phyloP scores from a whole-genome alignment of 2,888 invertebrate genomes.

The Luffia ferchaultella region DNA sequence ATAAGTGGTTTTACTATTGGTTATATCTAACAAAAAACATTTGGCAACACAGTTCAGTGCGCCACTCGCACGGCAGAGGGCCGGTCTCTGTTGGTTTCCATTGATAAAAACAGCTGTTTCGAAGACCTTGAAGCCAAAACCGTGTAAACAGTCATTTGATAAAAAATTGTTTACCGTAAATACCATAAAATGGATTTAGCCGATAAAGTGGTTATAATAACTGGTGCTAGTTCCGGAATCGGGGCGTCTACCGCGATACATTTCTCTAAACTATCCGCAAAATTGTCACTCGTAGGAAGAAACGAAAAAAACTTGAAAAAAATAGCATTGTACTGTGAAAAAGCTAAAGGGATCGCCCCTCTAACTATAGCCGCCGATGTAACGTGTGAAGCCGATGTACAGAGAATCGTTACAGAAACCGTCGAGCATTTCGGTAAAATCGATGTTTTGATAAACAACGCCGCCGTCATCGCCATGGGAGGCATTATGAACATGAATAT shows the following conservation, averaged over 20 bases:
- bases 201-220: slow-evolving; percentile 70
- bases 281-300: slow-evolving; percentile 68
- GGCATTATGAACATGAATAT: slow-evolving; percentile 82
- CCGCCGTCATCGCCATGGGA: slow-evolving; percentile 81
- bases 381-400: slow-evolving; percentile 71
- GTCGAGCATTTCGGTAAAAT: slow-evolving; percentile 74
- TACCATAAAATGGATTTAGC: slow-evolving; percentile 55
- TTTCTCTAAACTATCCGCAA: slow-evolving; percentile 71
- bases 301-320: slow-evolving; percentile 39
- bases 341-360: slow-evolving; percentile 62
- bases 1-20: too few species aligned
- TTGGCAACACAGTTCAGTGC: slow-evolving; percentile 3
- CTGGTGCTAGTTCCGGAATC: slow-evolving; percentile 80
- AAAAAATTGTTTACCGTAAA: background rate
- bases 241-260: slow-evolving; percentile 75
- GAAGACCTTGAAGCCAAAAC: background rate
- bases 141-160: background rate
- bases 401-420: slow-evolving; percentile 72
- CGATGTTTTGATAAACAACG: slow-evolving; percentile 86
- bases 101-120: background rate
- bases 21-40: too few species aligned
- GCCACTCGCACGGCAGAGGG: background rate
- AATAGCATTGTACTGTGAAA: slow-evolving; percentile 57
- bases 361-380: slow-evolving; percentile 70
- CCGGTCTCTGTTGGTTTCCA: background rate